Conservation (phyloP, 2,797 vertebrate species). For the Acridotheres tristis region DNA sequence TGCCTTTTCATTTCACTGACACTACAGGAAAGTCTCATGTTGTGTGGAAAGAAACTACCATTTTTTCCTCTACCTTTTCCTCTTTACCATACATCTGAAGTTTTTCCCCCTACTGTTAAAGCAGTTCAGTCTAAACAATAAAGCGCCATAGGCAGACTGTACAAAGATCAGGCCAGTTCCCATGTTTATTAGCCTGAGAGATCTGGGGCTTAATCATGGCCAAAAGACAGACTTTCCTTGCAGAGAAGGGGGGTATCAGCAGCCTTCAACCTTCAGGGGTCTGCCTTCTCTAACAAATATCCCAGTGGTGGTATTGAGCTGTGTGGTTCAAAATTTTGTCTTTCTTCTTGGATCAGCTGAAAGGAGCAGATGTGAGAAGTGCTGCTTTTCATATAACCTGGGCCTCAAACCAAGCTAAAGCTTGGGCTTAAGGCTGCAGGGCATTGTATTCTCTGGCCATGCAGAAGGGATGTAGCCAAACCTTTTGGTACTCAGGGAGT, state of each 20-base stretch:
- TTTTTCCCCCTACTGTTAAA: conserved; percentile 61
- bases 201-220: neutral
- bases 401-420: neutral
- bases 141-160: conserved; percentile 33
- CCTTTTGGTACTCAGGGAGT: neutral
- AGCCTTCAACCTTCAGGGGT: neutral
- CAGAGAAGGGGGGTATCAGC: neutral
- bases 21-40: conserved; percentile 50
- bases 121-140: conserved; percentile 58
- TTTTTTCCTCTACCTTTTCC: neutral
- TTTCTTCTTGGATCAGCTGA: neutral
- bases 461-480: neutral
- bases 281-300: neutral
- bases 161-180: conserved; percentile 24
- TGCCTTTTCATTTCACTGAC: conserved; percentile 48
- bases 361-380: neutral
- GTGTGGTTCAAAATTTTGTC: neutral
- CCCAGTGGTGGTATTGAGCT: neutral
- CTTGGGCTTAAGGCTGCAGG: too few relatives aligned
- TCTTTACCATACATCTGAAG: conserved; percentile 36
- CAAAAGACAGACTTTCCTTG: neutral
- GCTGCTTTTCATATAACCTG: neutral
- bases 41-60: conserved; percentile 20
- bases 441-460: rapidly evolving
- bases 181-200: conserved; percentile 32